phyloP scores from a whole-genome alignment of 2,113 vertebrate species.

The Mohoua ochrocephala region DNA sequence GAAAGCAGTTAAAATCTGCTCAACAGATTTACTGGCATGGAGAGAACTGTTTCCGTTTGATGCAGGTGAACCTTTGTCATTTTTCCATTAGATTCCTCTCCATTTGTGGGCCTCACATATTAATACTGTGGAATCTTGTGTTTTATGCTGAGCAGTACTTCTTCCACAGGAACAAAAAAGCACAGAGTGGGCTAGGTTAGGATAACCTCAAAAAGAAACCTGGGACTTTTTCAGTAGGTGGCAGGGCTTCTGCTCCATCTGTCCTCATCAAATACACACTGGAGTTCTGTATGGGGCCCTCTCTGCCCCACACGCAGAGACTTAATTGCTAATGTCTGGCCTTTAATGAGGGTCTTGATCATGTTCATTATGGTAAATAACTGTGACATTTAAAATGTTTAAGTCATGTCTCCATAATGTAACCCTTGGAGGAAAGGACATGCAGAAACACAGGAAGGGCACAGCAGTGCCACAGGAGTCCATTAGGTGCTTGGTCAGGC shows the following conservation, averaged over 20 bases:
- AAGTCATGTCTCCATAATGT: neutral
- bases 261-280: neutral
- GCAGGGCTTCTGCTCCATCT: neutral
- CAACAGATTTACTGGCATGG: neutral
- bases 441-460: neutral
- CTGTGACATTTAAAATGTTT: neutral
- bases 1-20: neutral
- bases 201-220: neutral
- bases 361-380: neutral
- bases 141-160: neutral
- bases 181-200: neutral
- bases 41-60: neutral
- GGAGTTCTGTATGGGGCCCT: neutral
- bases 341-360: slow-evolving; percentile 35
- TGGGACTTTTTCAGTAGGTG: neutral
- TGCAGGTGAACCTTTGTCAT: neutral
- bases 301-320: neutral
- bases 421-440: neutral
- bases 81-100: neutral
- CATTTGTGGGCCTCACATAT: neutral
- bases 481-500: neutral
- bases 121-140: neutral
- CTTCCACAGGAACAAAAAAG: neutral
- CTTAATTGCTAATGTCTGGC: slow-evolving; percentile 26
- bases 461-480: neutral